phyloP scores from a whole-genome alignment of 1,140 invertebrate species.

The Drosophila albomicans region DNA sequence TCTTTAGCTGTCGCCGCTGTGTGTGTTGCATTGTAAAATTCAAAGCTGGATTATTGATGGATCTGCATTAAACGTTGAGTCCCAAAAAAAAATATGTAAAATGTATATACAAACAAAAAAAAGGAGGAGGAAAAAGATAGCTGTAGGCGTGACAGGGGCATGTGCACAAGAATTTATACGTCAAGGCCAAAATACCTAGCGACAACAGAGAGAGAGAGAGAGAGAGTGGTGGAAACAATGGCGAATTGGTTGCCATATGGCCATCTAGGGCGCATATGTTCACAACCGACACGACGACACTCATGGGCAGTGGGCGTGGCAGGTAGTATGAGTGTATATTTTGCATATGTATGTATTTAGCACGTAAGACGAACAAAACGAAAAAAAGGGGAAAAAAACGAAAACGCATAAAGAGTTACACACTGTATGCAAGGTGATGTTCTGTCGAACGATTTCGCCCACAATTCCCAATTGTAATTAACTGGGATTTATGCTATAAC shows the following conservation, averaged over 20 bases:
- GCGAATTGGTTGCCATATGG: constrained; percentile 26
- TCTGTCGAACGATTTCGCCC: not conserved
- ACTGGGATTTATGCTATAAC: too few relatives aligned
- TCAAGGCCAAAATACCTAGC: constrained; percentile 22
- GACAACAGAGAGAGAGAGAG: not conserved
- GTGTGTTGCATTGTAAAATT: constrained; percentile 10
- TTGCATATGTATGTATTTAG: not conserved
- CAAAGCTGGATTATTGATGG: constrained; percentile 21
- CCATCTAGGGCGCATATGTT: constrained; percentile 19
- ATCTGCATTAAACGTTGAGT: constrained; percentile 31
- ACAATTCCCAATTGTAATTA: too few relatives aligned
- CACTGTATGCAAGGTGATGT: not conserved
- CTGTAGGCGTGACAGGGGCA: not conserved
- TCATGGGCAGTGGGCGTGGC: constrained; percentile 1
- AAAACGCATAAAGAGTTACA: constrained; percentile 12
- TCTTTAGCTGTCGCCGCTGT: not conserved
- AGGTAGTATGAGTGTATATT: not conserved
- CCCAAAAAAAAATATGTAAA: not conserved
- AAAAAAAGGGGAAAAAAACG: too few relatives aligned
- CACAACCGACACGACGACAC: not conserved
- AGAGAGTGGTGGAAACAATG: constrained; percentile 6
- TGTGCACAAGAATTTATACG: not conserved
- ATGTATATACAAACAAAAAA: not conserved
- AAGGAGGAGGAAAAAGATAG: not conserved
- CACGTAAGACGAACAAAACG: not conserved